Evolutionary conservation across 2,888 invertebrate genomes (phyloP), one percentile per base, ranked within the genome.

Genomic region (Molorchus minor): DNA sequence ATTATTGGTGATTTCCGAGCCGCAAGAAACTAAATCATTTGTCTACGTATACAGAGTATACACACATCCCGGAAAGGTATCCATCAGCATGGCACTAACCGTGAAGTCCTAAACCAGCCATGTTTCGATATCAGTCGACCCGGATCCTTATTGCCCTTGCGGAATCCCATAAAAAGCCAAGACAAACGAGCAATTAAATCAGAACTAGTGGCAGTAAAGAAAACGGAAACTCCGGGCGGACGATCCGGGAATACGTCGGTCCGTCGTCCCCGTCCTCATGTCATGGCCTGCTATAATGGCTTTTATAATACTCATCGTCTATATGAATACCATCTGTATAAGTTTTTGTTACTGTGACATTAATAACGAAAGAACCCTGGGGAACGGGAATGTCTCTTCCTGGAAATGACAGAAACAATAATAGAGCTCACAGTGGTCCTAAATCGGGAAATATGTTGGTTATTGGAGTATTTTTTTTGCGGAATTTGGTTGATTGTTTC

Each of bases 141-240:
- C 40, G 68, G 62, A 66, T 65, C 64, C 67, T 68, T 68, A 67
- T 58, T 67, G 62, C 61, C 56, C 56, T 59, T 57, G 65, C 67
- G 56, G 64, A 66, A 68, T 61, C 68, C 67, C 68, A 71, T 74
- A 72, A 74, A 72, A 68, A 64, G 62, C 45, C 62, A 75, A 75
- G 77, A 78, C 76, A 75, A 77, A 78, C 75, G 76, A 75, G 73
- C 77, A 78, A 77, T 77, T 77, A 77, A 78, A 75, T 75, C 74
- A 76, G 72, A 69, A 72, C 69, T 71, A 72, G 72, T 67, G 71
- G 69, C 66, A 70, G 71, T 72, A 73, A 72, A 65, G 62, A 71
- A 70, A 67, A 63, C 68, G 73, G 72, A 74, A 70, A 65, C 63
- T 63, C 59, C 69, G 52, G n/a, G 53, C 25, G 4, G 7, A 15